A percentile compares a stretch with the other conserved stretches of the same genome.
Evolutionary conservation across 2,888 invertebrate genomes (phyloP).

Genomic region (Megamerina dolium): DNA sequence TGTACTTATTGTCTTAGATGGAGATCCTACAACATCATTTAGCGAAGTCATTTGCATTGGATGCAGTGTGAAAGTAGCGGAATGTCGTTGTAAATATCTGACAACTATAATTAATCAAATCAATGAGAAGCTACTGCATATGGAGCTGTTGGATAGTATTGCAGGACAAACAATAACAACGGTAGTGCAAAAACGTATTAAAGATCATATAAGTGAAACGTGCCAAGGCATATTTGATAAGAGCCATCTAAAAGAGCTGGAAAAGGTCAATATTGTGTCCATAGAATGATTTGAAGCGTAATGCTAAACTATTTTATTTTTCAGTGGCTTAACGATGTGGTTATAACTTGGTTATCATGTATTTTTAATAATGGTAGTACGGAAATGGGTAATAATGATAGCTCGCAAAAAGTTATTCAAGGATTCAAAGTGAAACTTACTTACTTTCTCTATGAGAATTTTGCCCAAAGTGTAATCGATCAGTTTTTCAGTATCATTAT

Average conservation of each 20-base stretch:
- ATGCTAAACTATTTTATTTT: conserved; percentile 30
- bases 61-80: conserved; percentile 62
- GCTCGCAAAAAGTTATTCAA: conserved; percentile 56
- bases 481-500: conserved; percentile 95
- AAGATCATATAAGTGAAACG: conserved; percentile 73
- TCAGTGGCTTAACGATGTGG: conserved; percentile 80
- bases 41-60: conserved; percentile 69
- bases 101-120: conserved; percentile 64
- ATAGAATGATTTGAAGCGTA: no score
- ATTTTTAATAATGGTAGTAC: conserved; percentile 68
- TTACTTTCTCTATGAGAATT: conserved; percentile 81
- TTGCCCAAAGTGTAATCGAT: conserved; percentile 80
- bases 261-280: conserved; percentile 56
- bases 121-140: conserved; percentile 69
- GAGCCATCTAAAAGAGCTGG: conserved; percentile 69
- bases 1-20: no score
- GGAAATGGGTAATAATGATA: conserved; percentile 54
- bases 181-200: conserved; percentile 76
- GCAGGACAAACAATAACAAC: conserved; percentile 79
- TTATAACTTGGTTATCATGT: conserved; percentile 79
- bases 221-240: conserved; percentile 84
- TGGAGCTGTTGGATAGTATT: conserved; percentile 74
- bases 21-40: no score
- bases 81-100: conserved; percentile 57
- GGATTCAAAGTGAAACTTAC: conserved; percentile 70